These are phyloP conservation scores for Diaphora mendica DNA, from an alignment of 2,888 invertebrate species.

Conservation along the genomic window DNA sequence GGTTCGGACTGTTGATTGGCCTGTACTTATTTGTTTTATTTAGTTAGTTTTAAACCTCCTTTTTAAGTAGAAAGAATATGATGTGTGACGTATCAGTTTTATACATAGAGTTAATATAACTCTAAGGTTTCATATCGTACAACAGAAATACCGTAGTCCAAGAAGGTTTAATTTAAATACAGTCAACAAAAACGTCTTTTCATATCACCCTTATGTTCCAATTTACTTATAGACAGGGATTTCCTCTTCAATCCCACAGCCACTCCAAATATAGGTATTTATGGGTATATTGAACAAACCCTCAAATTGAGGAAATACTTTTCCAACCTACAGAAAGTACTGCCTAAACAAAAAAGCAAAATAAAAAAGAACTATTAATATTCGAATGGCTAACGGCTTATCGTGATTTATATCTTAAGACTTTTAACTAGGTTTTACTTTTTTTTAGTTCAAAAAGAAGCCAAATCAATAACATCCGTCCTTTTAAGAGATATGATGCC, in stretches of 20 bases:
- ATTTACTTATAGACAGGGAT: neutral
- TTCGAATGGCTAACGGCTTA: neutral
- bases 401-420: neutral
- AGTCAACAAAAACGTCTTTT: neutral
- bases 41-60: neutral
- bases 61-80: neutral
- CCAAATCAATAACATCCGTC: neutral
- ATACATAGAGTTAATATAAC: too few species aligned
- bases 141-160: too few species aligned
- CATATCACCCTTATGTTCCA: neutral
- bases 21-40: neutral
- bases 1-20: neutral
- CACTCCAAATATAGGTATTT: neutral
- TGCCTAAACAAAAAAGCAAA: neutral
- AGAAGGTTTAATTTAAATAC: neutral
- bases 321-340: neutral
- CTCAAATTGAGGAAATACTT: neutral
- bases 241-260: neutral
- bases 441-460: neutral
- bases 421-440: neutral
- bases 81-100: too few species aligned
- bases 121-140: too few species aligned
- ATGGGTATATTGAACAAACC: neutral
- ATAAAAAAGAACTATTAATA: neutral
- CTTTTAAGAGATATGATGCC: neutral